A percentile compares a stretch with the other conserved stretches of the same genome.
phyloP scores from a whole-genome alignment of 2,888 invertebrate genomes.

The Antitype chi region DNA sequence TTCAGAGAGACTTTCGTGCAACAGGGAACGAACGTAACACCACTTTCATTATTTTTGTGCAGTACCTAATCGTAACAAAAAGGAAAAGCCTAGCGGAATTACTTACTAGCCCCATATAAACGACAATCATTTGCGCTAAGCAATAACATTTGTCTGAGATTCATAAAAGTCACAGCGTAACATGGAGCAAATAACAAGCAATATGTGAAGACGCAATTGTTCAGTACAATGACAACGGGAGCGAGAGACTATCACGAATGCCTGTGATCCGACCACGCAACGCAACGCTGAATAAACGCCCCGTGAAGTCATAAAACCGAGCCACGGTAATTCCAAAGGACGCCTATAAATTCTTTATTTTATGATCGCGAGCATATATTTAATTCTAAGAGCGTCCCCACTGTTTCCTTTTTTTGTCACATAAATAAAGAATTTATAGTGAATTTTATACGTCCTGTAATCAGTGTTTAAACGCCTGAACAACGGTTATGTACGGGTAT shows the following conservation, averaged over 20 bases:
- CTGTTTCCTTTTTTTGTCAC: conserved; percentile 87
- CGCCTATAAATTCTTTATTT: conserved; percentile 90
- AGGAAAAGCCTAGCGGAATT: conserved; percentile 7
- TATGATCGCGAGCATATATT: conserved; percentile 89
- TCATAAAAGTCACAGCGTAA: conserved; percentile 64
- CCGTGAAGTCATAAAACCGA: conserved; percentile 89
- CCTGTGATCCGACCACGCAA: conserved; percentile 84
- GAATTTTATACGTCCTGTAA: conserved; percentile 82
- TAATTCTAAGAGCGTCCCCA: conserved; percentile 87
- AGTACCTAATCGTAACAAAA: not conserved
- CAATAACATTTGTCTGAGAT: conserved; percentile 62
- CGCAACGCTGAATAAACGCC: conserved; percentile 85
- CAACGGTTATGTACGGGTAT: conserved; percentile 72
- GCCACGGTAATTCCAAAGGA: conserved; percentile 89
- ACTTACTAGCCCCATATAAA: conserved; percentile 24
- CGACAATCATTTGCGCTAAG: conserved; percentile 50
- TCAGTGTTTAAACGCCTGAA: conserved; percentile 80
- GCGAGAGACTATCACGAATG: conserved; percentile 82
- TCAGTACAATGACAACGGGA: conserved; percentile 76
- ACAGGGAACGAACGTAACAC: not conserved
- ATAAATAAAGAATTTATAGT: conserved; percentile 87
- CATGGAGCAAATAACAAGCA: conserved; percentile 53
- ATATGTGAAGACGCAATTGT: conserved; percentile 74
- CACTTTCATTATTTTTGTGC: not conserved
- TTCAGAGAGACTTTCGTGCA: not conserved